Evolutionary conservation across 1,140 invertebrate genomes (phyloP).

Genomic region (Aphis gossypii): DNA sequence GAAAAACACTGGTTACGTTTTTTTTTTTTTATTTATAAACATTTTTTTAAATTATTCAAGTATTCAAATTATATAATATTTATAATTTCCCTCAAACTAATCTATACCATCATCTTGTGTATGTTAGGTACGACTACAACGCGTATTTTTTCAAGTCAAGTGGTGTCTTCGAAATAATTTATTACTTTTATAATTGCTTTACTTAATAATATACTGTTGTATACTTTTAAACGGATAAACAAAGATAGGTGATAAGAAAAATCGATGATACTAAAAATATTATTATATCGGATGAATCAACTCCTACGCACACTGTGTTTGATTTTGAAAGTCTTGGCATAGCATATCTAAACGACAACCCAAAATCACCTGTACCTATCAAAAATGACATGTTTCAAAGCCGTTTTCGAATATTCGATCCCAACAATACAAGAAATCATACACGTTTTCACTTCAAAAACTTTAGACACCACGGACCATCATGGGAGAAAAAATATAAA

Average conservation of each 20-base stretch:
- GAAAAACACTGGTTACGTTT: neutral
- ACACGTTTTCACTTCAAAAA: neutral
- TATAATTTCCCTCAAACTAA: neutral
- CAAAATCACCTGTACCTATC: neutral
- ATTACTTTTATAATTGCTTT: neutral
- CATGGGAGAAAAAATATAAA: neutral
- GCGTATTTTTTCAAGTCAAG: neutral
- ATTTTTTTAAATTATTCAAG: neutral
- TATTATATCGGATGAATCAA: neutral
- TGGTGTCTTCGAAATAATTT: neutral
- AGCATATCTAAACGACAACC: neutral
- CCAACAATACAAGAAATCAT: neutral
- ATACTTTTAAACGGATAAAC: neutral
- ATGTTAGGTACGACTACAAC: neutral
- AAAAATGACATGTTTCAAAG: conserved; percentile 6
- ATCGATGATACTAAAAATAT: neutral
- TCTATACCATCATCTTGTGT: neutral
- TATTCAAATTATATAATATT: neutral
- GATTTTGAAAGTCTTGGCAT: neutral
- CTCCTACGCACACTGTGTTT: neutral
- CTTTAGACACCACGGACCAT: neutral
- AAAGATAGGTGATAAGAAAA: neutral
- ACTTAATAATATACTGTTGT: neutral
- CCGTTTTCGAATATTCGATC: neutral
- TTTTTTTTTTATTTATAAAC: neutral